Percentiles rank a stretch among this genome's conserved stretches.
Evolutionary conservation across 1,140 invertebrate genomes (phyloP).

Genomic region (Papilio aristodemus): DNA sequence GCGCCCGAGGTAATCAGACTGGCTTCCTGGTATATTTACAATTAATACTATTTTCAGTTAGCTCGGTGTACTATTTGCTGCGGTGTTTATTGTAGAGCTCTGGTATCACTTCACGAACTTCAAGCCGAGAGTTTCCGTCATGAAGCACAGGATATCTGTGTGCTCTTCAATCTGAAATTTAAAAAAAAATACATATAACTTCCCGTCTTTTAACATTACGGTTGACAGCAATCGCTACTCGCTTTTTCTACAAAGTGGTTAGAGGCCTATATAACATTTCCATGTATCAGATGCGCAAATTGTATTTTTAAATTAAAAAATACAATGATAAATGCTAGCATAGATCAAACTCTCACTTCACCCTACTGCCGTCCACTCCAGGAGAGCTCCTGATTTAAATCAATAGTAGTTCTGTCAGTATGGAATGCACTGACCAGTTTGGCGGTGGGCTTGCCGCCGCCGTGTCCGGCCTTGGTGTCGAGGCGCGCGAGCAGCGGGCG

Average conservation of each 20-base stretch:
- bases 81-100: constrained; percentile 51
- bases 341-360: too few species aligned
- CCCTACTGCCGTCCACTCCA: too few species aligned
- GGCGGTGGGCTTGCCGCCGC: constrained; percentile 96
- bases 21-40: constrained; percentile 65
- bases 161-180: constrained; percentile 92
- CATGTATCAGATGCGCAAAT: too few species aligned
- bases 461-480: constrained; percentile 98
- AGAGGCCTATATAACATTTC: too few species aligned
- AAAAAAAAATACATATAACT: constrained; percentile 36
- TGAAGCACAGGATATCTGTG: constrained; percentile 93
- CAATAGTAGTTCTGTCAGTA: background rate
- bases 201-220: background rate
- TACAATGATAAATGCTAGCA: too few species aligned
- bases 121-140: constrained; percentile 88
- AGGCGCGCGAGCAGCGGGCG: constrained; percentile 94
- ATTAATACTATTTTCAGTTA: constrained; percentile 65
- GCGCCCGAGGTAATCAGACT: constrained; percentile 68
- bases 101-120: constrained; percentile 81
- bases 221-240: too few species aligned
- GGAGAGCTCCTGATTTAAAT: too few species aligned
- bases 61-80: constrained; percentile 51
- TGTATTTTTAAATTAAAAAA: too few species aligned
- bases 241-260: too few species aligned
- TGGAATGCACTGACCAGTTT: constrained; percentile 82